Evolutionary conservation across 2,888 invertebrate genomes (phyloP).

Genomic region (Carcina quercana): DNA sequence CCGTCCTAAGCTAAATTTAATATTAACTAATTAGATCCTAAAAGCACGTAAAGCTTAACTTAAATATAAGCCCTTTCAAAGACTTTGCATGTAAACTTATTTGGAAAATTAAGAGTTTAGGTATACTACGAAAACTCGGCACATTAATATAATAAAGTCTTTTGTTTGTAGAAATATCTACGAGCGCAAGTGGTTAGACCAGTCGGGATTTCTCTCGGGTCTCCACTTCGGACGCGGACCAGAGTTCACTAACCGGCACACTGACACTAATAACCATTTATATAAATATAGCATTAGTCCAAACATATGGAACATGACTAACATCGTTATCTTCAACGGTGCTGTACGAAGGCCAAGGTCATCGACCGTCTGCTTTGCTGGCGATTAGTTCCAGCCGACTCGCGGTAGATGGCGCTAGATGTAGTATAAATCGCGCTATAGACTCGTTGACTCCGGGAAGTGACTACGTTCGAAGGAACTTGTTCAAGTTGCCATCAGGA

Average conservation of each 20-base stretch:
- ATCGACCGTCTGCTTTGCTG: conserved; percentile 22
- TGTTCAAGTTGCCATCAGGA: conserved; percentile 32
- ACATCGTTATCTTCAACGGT: conserved; percentile 28
- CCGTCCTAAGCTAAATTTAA: too few species aligned
- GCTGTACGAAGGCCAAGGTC: conserved; percentile 30
- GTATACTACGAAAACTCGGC: too few species aligned
- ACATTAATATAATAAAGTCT: too few species aligned
- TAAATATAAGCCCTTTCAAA: too few species aligned
- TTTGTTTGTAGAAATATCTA: conserved; percentile 14
- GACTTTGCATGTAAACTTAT: too few species aligned
- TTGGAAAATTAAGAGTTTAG: too few species aligned
- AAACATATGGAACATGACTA: background rate
- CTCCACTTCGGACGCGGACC: conserved; percentile 19
- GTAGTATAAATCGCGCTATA: conserved; percentile 25
- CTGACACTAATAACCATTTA: conserved; percentile 17
- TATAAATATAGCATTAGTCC: conserved; percentile 1
- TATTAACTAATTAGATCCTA: too few species aligned
- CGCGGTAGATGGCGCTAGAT: conserved; percentile 28
- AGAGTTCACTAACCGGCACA: conserved; percentile 16
- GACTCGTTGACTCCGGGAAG: conserved; percentile 15
- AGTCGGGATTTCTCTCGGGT: conserved; percentile 22
- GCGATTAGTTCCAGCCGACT: conserved; percentile 9
- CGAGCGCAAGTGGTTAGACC: conserved; percentile 14
- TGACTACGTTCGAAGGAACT: background rate
- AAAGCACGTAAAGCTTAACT: too few species aligned